Evolutionary conservation across 2,797 vertebrate genomes (phyloP), one percentile per base, ranked within the genome.

Genomic region (Carapus acus): DNA sequence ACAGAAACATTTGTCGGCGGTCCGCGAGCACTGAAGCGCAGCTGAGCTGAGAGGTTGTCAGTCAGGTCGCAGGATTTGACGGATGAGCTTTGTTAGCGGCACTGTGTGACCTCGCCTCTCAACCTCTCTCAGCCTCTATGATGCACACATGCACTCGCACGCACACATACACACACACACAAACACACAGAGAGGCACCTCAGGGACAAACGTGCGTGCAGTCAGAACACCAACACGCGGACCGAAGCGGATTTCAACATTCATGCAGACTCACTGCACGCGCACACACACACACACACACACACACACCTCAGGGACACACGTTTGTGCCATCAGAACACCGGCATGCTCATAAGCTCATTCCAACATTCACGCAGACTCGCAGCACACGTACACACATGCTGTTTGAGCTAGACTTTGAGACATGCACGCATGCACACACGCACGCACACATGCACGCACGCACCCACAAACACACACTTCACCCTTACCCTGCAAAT

Each of bases 1-100:
- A 80, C 78, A 79, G 73, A 82, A 84, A 81, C 74, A 77, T 69
- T 72, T 62, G 73, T 15, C 34, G 19, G 38, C 37, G 36, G 65
- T 79, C 73, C 73, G 80, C 31, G 69, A 50, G 77, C 69, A 54
- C 49, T 42, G 75, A 62, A 80, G 81, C 76, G 63, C 49, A 78
- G 71, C 79, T 62, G 50, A 78, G 71, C 79, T 62, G 71, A 73
- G 75, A 73, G 77, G 81, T 81, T 76, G 79, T 85, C 82, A 79
- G 53, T 73, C 54, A 59, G 83, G 83, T 84, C 77, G 76, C 57
- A 29, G 58, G 71, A 73, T 82, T 80, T 84, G 81, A 87, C 62
- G 55, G 80, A 83, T 79, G 79, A 80, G 79, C 76, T 83, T 81
- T 81, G 76, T 71, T 76, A 67, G 61, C 49, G 71, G 68, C 70